Evolutionary conservation across 2,797 vertebrate species (phyloP).

Genomic region (Macrochelys suwanniensis): DNA sequence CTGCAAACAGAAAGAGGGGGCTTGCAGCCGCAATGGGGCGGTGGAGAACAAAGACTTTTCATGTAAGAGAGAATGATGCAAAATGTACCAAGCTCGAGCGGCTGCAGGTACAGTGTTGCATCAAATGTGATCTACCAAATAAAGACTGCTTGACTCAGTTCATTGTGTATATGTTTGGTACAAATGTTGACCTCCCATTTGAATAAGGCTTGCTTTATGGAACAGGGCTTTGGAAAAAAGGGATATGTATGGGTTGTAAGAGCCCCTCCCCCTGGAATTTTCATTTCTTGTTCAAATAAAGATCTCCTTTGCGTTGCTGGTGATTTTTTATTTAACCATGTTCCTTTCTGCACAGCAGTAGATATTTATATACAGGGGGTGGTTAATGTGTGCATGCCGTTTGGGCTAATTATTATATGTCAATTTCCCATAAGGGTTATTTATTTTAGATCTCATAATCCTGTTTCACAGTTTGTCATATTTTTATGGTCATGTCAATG

Average conservation of each 20-base stretch:
- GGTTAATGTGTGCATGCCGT: rapidly evolving
- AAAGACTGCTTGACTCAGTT: conserved; percentile 9
- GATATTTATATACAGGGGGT: neutral
- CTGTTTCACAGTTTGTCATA: neutral
- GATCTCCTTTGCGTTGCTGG: neutral
- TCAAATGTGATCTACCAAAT: neutral
- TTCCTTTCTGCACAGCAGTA: neutral
- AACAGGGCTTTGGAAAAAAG: neutral
- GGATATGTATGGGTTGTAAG: conserved; percentile 20
- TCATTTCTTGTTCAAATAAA: neutral
- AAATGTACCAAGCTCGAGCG: conserved; percentile 27
- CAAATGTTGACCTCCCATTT: conserved; percentile 1
- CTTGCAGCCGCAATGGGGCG: conserved; percentile 68
- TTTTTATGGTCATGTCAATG: neutral
- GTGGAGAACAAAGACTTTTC: conserved; percentile 82
- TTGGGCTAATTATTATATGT: rapidly evolving
- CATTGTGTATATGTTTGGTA: neutral
- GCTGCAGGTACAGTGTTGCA: conserved; percentile 74
- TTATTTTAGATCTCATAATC: neutral
- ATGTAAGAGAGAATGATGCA: conserved; percentile 63
- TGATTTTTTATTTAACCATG: neutral
- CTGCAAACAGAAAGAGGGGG: conserved; percentile 35
- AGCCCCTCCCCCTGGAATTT: neutral
- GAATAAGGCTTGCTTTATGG: neutral
- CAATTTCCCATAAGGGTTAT: neutral